Base-by-base conservation (phyloP, 2,113 vertebrate genomes). In the Cyprinodon brontotheroides region DNA sequence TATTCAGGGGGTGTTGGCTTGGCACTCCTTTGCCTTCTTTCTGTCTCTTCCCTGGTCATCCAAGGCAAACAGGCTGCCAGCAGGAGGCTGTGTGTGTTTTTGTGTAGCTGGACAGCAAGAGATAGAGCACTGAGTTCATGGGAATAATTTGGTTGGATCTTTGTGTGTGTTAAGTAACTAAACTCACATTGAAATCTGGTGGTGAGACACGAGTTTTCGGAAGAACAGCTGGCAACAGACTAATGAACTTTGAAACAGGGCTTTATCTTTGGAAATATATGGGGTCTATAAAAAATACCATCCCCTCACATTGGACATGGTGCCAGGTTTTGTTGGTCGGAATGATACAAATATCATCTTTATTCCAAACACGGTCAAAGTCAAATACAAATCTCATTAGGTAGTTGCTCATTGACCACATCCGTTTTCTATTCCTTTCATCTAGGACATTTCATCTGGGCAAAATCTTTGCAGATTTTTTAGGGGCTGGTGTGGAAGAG, bases 41-140 rank as follows among this genome's bases (percentile, higher is more conserved):
- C 53, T 62, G 60, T 38, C 61, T 53, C 68, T 70, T 61, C 67
- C 68, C 14, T 60, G 77, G 37, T 68, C 79, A 17, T 89, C 86
- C 89, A 92, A 89, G 17, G 72, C 65, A 89, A 92, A 89, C 87
- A 91, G 61, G 73, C 79, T 41, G 59, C 61, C 79, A 74, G 81
- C 83, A 68, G 37, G 79, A 81, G 81, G 64, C 40, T 77, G 64
- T 71, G 61, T 72, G 76, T 71, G 45, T 68, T 43, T 76, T 59
- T 76, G 70, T 86, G 62, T 75, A 64, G 38, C 36, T 62, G 74
- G 78, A 83, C 82, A 81, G 85, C 83, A 65, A 80, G 86, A 85
- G 82, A 74, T 65, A 57, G 90, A 88, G 82, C 90, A 90, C 45
- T 63, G 86, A 71, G 89, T 91, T 90, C 89, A 89, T 90, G 85